Evolutionary conservation across 2,113 vertebrate genomes (phyloP), one percentile per base, ranked within the genome.

Genomic region (Cygnus atratus): DNA sequence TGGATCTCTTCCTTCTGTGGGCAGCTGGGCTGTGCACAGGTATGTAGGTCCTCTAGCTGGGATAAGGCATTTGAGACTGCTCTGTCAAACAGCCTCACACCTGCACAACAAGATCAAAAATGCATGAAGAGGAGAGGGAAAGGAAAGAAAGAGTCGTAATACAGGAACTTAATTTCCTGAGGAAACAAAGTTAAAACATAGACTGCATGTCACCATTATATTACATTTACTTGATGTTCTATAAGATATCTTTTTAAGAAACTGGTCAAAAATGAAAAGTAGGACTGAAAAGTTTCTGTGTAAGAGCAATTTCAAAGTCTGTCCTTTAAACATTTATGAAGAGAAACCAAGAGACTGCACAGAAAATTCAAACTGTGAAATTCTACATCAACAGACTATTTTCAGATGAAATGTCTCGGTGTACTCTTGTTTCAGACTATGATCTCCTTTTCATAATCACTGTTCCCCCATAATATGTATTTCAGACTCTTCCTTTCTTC

Each of bases 341-440:
- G 11, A 57, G 37, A 94, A 90, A 46, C n/a, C 37, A 86, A 66
- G 52, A 58, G 43, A 81, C 43, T 81, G 24, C n/a, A 48, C 39
- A 74, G 52, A 76, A 71, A 84, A 92, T 67, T 84, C 52, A 61
- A 46, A 94, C 54, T 70, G 37, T 75, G 75, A 76, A 88, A 84
- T 81, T 71, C 46, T 74, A 21, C 16, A 84, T 72, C 67, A 86
- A 71, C 46, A 55, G 41, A 58, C 20, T 83, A 5, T 79, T 91
- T 95, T 77, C 63, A 58, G 43, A 79, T 58, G 39, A 73, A 73
- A 58, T 72, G 15, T 70, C 62, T 75, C 22, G 3, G 16, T 61
- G 35, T 79, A 35, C 10, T 65, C 39, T 78, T 5, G 37, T 78
- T 93, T 91, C 41, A 70, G 82, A 88, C 77, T 71, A 55, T 10